phyloP scores from a whole-genome alignment of 2,113 vertebrate genomes.

The Tragelaphus buxtoni region DNA sequence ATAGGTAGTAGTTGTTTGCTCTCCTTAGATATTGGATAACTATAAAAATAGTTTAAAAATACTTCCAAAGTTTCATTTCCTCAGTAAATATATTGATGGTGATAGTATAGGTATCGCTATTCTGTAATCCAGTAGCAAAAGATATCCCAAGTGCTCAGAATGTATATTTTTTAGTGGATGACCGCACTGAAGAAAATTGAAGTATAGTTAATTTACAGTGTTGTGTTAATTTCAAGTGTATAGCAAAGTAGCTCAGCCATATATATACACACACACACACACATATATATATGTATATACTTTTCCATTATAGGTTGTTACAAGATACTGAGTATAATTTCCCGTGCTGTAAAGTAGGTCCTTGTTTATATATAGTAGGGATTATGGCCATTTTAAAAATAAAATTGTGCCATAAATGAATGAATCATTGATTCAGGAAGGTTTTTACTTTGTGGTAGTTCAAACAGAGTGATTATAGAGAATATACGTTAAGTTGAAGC shows the following conservation, averaged over 20 bases:
- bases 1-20: neutral
- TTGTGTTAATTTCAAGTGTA: neutral
- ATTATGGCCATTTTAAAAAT: neutral
- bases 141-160: neutral
- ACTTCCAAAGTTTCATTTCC: neutral
- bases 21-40: neutral
- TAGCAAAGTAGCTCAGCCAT: neutral
- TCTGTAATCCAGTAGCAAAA: neutral
- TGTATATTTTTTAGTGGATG: neutral
- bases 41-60: neutral
- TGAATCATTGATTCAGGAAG: neutral
- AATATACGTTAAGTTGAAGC: neutral
- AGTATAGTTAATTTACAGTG: neutral
- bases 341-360: neutral
- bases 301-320: neutral
- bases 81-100: neutral
- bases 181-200: neutral
- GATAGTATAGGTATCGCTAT: neutral
- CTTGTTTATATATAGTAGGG: neutral
- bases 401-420: neutral
- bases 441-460: neutral
- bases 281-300: neutral
- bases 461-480: neutral
- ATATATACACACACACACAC: fast-evolving
- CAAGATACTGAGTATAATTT: neutral